These are phyloP conservation scores for Sarotherodon lohbergeri DNA, from an alignment of 2,113 vertebrate species.

Conservation along the genomic window DNA sequence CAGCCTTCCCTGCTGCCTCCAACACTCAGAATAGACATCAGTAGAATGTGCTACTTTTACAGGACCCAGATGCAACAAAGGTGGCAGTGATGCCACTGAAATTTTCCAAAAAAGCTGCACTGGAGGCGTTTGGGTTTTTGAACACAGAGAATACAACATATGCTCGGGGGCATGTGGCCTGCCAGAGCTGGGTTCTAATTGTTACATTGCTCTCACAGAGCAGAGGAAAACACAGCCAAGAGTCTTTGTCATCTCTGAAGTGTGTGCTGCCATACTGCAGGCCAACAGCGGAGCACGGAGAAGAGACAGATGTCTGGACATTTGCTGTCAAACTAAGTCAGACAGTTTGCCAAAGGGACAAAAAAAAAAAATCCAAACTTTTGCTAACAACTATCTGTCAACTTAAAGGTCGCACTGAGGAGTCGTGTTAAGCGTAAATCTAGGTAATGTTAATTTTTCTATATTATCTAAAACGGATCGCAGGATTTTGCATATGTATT, in stretches of 20 bases:
- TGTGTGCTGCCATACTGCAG: constrained; percentile 62
- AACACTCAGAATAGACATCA: constrained; percentile 73
- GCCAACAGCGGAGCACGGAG: constrained; percentile 62
- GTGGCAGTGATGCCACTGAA: constrained; percentile 66
- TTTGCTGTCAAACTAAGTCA: constrained; percentile 75
- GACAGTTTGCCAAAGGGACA: constrained; percentile 61
- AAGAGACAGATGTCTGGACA: constrained; percentile 75
- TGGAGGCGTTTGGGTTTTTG: constrained; percentile 70
- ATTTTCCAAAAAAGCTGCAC: constrained; percentile 63
- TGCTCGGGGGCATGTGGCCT: constrained; percentile 69
- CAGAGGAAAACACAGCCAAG: constrained; percentile 62
- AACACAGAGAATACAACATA: constrained; percentile 75
- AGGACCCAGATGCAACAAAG: constrained; percentile 73
- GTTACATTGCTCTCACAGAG: constrained; percentile 73
- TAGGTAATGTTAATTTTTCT: not conserved
- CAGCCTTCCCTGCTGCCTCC: constrained; percentile 61
- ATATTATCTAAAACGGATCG: not conserved
- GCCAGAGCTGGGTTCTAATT: constrained; percentile 75
- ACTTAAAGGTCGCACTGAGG: not conserved
- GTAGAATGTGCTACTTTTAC: constrained; percentile 70
- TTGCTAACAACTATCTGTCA: constrained; percentile 47
- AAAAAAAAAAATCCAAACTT: constrained; percentile 50
- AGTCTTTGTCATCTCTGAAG: constrained; percentile 76
- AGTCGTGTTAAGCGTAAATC: not conserved
- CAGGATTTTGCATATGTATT: not conserved